Conservation (phyloP, 2,888 invertebrate species). For the Diarsia mendica region DNA sequence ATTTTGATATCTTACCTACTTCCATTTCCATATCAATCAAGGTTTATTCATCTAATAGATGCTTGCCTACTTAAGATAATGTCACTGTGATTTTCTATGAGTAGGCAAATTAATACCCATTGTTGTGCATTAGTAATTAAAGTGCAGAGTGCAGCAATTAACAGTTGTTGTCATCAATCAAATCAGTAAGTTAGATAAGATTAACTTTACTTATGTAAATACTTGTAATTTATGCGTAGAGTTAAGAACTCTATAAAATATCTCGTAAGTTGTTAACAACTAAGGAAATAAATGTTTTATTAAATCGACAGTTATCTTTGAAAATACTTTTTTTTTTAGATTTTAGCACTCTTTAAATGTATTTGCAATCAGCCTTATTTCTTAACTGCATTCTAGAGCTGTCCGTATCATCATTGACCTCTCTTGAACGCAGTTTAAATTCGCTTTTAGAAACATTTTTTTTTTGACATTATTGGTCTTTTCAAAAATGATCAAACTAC, state of each 20-base stretch:
- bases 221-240: slow-evolving; percentile 37
- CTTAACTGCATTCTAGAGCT: background rate
- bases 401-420: background rate
- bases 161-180: slow-evolving; percentile 50
- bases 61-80: too few relatives aligned
- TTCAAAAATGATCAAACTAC: background rate
- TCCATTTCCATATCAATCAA: background rate
- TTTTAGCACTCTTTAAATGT: too few relatives aligned
- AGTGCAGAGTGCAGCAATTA: slow-evolving; percentile 30
- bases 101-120: background rate
- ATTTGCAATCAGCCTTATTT: background rate
- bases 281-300: background rate
- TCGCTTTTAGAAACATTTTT: background rate
- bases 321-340: too few relatives aligned
- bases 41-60: background rate
- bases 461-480: too few relatives aligned
- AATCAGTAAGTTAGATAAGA: slow-evolving; percentile 43
- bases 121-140: slow-evolving; percentile 16
- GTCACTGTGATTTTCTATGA: background rate
- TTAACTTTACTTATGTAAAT: slow-evolving; percentile 46
- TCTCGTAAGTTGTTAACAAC: background rate
- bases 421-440: background rate
- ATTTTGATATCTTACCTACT: too few relatives aligned
- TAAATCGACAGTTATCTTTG: background rate
- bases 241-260: slow-evolving; percentile 32